These are phyloP conservation scores for Lepisosteus oculatus DNA, from an alignment of 2,113 vertebrate species.

Conservation along the genomic window DNA sequence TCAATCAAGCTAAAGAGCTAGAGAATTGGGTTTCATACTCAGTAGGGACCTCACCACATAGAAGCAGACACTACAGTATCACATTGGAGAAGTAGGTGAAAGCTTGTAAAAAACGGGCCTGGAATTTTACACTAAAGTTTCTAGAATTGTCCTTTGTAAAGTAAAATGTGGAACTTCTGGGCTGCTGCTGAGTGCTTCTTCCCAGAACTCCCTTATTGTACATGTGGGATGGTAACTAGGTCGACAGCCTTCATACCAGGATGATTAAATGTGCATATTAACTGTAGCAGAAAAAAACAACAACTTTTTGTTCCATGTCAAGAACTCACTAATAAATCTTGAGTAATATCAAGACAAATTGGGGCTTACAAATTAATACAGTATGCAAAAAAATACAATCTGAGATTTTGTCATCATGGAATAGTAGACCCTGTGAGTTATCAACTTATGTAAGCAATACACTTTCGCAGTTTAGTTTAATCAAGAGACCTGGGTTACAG, in stretches of 20 bases:
- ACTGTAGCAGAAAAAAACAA: too few species aligned
- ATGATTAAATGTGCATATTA: too few species aligned
- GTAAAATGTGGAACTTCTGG: neutral
- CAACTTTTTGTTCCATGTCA: too few species aligned
- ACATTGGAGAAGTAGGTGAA: constrained; percentile 11
- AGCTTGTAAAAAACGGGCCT: neutral
- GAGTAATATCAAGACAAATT: too few species aligned
- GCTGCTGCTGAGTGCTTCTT: neutral
- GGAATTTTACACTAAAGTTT: neutral
- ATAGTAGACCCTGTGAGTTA: constrained; percentile 37
- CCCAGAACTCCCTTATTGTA: too few species aligned
- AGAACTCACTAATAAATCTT: too few species aligned
- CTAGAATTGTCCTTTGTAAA: neutral
- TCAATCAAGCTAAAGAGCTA: constrained; percentile 13
- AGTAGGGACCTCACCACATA: constrained; percentile 21
- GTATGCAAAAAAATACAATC: too few species aligned
- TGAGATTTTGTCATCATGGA: neutral
- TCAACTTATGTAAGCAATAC: constrained; percentile 26
- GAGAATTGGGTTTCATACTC: constrained; percentile 38
- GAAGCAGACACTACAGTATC: constrained; percentile 18
- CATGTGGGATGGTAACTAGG: too few species aligned
- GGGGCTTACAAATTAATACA: too few species aligned
- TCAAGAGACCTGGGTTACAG: constrained; percentile 21
- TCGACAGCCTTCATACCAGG: too few species aligned
- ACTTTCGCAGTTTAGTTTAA: constrained; percentile 33